Percentiles rank a stretch among this genome's conserved stretches.
These are phyloP conservation scores for Coecobrya sp. DNA, from an alignment of 2,888 invertebrate genomes.

Conservation along the genomic window DNA sequence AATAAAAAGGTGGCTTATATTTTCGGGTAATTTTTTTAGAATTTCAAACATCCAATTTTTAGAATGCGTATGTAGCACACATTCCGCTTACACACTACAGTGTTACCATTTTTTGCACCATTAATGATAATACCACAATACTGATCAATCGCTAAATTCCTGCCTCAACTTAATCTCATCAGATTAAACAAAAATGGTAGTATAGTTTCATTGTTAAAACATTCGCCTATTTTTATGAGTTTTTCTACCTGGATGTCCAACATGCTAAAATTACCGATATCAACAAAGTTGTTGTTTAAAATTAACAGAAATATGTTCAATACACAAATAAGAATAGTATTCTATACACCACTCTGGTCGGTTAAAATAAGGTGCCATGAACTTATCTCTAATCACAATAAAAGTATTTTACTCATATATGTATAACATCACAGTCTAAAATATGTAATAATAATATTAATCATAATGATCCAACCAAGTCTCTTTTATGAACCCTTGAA, in stretches of 20 bases:
- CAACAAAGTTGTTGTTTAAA: background rate
- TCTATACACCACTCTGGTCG: background rate
- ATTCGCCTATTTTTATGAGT: no score
- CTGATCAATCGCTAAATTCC: background rate
- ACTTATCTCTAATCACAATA: constrained; percentile 10
- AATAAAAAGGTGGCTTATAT: background rate
- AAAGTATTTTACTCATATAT: constrained; percentile 33
- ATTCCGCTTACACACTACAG: constrained; percentile 10
- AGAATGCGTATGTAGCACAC: constrained; percentile 16
- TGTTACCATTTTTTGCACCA: constrained; percentile 39
- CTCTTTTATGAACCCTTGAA: background rate
- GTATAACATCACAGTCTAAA: constrained; percentile 56
- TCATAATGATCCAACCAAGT: background rate
- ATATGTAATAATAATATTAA: background rate
- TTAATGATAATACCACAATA: constrained; percentile 47
- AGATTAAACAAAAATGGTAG: background rate
- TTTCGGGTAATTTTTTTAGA: background rate
- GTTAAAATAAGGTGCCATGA: background rate
- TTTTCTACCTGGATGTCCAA: no score
- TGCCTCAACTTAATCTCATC: background rate
- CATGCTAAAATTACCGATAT: background rate
- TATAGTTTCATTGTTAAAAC: background rate
- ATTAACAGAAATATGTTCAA: background rate
- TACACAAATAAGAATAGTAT: no score
- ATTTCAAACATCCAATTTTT: background rate